Evolutionary conservation across 1,140 invertebrate genomes (phyloP), one percentile per base, ranked within the genome.

Genomic region (Cyclargus thomasi): DNA sequence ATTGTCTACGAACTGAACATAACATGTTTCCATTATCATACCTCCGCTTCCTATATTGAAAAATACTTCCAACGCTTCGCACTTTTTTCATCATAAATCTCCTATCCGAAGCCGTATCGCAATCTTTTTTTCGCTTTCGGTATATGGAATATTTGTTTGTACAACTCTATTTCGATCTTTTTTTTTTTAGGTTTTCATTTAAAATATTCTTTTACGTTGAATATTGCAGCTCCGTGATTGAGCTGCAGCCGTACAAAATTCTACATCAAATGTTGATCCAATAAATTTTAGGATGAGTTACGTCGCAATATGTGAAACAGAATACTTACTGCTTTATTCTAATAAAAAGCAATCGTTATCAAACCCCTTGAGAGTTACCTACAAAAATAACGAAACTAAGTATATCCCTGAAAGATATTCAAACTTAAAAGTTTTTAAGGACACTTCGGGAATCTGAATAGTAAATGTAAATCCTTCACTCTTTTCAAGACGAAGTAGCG

Each of bases 21-120:
- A 84, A 82, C 81, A 82, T 82, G 77, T 85, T 83, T 82, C 76
- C 76, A 83, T 85, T 85, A 81, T 76, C 72, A 72, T 77, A 75
- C 75, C 73, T 74, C 70, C 70, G 75, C 71, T 80, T 71, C 77
- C 70, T 73, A 75, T 77, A 81, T 80, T 85, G 80, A 81, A 82
- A 83, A 81, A 83, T 79, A 76, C 71, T 73, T 72, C 67, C 71
- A 53, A 59, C 55, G 70, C 66, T 67, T 68, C 73, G 63, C 57
- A 63, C 47, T 69, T 65, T 62, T 69, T 67, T 62, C 65, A 67
- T 53, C 57, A 73, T 76, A 76, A 76, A 74, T 76, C 70, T 74
- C 67, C 64, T 70, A 72, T 72, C 67, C 69, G 70, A 65, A 59
- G 69, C 65, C 64, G 69, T 76, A 72, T 69, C 70, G 67, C 35